Conservation (phyloP, 2,888 invertebrate species). For the Liodrosophila aerea region DNA sequence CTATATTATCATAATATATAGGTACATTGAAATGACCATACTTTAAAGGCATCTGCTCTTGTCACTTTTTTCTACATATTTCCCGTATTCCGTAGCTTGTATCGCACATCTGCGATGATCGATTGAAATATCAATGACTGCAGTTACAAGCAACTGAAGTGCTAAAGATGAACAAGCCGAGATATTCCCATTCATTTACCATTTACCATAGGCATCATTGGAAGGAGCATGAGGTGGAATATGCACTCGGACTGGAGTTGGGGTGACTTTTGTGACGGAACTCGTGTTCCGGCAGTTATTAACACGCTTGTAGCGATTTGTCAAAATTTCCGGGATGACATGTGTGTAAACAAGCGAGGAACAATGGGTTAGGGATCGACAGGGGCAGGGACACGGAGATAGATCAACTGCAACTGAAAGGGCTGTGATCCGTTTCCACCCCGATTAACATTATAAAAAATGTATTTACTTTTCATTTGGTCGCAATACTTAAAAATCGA, state of each 20-base stretch:
- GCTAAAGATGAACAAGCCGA: slow-evolving; percentile 14
- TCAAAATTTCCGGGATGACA: slow-evolving; percentile 70
- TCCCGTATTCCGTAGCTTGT: slow-evolving; percentile 29
- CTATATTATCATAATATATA: too few relatives aligned
- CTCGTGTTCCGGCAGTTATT: slow-evolving; percentile 59
- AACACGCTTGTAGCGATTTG: slow-evolving; percentile 73
- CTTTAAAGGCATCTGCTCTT: too few relatives aligned
- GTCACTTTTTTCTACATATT: too few relatives aligned
- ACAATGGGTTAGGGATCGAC: slow-evolving; percentile 42
- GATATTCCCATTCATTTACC: slow-evolving; percentile 20
- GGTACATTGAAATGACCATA: too few relatives aligned
- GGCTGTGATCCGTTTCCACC: slow-evolving; percentile 48
- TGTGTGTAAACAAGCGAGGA: slow-evolving; percentile 70
- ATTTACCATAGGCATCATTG: neutral
- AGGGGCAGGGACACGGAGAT: neutral
- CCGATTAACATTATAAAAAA: slow-evolving; percentile 43
- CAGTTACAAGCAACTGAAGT: slow-evolving; percentile 13
- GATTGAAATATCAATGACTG: slow-evolving; percentile 52
- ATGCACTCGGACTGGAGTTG: slow-evolving; percentile 5
- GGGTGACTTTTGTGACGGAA: slow-evolving; percentile 42
- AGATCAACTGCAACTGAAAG: slow-evolving; percentile 21
- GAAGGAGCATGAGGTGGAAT: neutral
- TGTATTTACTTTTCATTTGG: slow-evolving; percentile 75
- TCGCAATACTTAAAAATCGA: slow-evolving; percentile 50
- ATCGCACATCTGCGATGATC: slow-evolving; percentile 54